Evolutionary conservation across 2,797 vertebrate genomes (phyloP), one percentile per base, ranked within the genome.

Genomic region (Oryzias sinensis): DNA sequence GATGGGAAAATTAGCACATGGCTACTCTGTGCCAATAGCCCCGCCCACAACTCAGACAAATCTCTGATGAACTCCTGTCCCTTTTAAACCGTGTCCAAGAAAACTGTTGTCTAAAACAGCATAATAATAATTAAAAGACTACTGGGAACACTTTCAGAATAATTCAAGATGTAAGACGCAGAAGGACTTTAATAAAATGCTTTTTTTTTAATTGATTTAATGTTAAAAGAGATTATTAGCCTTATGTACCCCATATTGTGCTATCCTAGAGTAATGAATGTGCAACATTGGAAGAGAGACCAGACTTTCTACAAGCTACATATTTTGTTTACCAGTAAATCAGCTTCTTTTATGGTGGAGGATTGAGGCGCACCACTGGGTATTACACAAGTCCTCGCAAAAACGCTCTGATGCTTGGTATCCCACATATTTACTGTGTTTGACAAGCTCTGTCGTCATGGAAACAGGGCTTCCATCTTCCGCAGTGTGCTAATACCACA

Each of bases 361-460:
- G 70, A 74, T 60, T 27, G 81, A 78, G 53, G 58, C 77, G 67
- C 65, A 68, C 68, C 76, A 68, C 66, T 81, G 72, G 62, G 79
- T 82, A 79, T 87, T 87, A 80, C 70, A 72, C 72, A 87, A 84
- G 66, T 62, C 53, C 62, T 67, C 48, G 53, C 64, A 72, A 79
- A 83, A 76, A 44, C 15, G 5, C 49, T 62, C 49, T 33, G 6
- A 52, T 70, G 77, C 65, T 79, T 63, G 68, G 65, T 79, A 73
- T 80, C 68, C 68, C 79, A 70, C 82, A 76, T 65, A 70, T 82
- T 81, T 72, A 70, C 50, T 80, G 71, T 72, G 74, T 80, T 82
- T 83, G 68, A 77, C 73, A 71, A 72, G 68, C 74, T 75, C 56
- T 6, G 85, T 90, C 84, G 80, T 79, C 86, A 88, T 88, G 85